Base-by-base conservation (phyloP, 2,888 invertebrate genomes). In the Unio pictorum region DNA sequence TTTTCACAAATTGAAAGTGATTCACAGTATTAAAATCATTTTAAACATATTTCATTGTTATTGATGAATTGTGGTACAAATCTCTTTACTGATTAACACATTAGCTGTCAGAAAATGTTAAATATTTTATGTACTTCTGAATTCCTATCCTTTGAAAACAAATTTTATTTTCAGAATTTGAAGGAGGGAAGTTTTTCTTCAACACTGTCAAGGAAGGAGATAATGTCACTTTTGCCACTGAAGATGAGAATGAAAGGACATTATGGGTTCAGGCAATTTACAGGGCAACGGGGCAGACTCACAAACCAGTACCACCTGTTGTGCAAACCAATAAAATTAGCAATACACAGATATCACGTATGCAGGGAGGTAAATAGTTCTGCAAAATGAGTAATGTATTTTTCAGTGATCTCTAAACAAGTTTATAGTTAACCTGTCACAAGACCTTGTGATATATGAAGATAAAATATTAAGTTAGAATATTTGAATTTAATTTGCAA, bases 261-360 rank as follows among this genome's bases (percentile, higher is more conserved):
- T 91, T 98, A 78, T 99, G 99, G 99, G 99, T 99, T 55, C 99
- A 98, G 95, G 99, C 99, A 3, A 93, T 99, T 92, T 99, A 99
- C 91, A 93, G 99, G 82, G 99, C 99, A n/a, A 99, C 99, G 3
- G 99, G 99, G 7, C 99, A 99, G 91, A 96, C 97, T 66, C 98
- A 99, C 91, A 99, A 99, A 90, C 99, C 99, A 11, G 96, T 97
- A 3, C 98, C 99, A 11, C 97, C 97, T 0, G 90, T 83, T 67
- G 88, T 79, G 56, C 95, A 95, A 26, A 93, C 94, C 4, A 85
- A 85, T 74, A 86, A 85, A 73, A 87, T 87, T 65, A 89, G 89
- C 71, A 94, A 97, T 76, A 88, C 87, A 34, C 94, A 95, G 74
- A 94, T 95, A 89, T 87, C 95, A 64, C 94, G 95, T 91, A 94